Evolutionary conservation across 2,113 vertebrate species (phyloP).

Genomic region (Anhinga rufa): DNA sequence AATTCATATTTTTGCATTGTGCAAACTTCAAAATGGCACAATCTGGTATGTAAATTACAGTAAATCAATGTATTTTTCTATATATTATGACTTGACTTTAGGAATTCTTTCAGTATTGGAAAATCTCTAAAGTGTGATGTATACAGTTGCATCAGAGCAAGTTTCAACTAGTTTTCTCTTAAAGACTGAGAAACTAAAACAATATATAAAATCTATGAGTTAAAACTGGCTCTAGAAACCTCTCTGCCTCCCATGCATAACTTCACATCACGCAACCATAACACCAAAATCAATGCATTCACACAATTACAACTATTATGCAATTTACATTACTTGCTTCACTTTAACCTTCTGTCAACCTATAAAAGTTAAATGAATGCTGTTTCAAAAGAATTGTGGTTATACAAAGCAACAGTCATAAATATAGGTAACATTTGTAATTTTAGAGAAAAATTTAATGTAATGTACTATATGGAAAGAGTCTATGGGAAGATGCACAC

Average conservation of each 20-base stretch:
- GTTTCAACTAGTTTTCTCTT: conserved; percentile 15
- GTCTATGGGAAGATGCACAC: not conserved
- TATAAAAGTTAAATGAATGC: conserved; percentile 37
- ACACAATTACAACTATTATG: conserved; percentile 64
- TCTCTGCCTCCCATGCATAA: not conserved
- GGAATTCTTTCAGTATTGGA: not conserved
- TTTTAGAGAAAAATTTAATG: conserved; percentile 22
- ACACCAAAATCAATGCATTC: conserved; percentile 44
- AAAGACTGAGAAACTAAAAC: not conserved
- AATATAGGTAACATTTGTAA: not conserved
- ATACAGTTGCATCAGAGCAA: not conserved
- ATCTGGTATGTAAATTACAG: not conserved
- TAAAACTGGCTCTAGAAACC: conserved; percentile 39
- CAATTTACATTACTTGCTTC: conserved; percentile 43
- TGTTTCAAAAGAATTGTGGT: conserved; percentile 31
- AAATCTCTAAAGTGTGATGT: not conserved
- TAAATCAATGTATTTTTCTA: not conserved
- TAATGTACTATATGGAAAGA: not conserved
- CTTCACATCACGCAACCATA: not conserved
- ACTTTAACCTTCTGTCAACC: conserved; percentile 52
- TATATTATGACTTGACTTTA: not conserved
- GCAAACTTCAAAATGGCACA: not conserved
- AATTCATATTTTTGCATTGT: not conserved
- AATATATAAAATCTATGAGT: not conserved
- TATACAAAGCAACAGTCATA: not conserved